A percentile compares a stretch with the other conserved stretches of the same genome.
Evolutionary conservation across 2,797 vertebrate species (phyloP).

Genomic region (Danio jaintianensis): DNA sequence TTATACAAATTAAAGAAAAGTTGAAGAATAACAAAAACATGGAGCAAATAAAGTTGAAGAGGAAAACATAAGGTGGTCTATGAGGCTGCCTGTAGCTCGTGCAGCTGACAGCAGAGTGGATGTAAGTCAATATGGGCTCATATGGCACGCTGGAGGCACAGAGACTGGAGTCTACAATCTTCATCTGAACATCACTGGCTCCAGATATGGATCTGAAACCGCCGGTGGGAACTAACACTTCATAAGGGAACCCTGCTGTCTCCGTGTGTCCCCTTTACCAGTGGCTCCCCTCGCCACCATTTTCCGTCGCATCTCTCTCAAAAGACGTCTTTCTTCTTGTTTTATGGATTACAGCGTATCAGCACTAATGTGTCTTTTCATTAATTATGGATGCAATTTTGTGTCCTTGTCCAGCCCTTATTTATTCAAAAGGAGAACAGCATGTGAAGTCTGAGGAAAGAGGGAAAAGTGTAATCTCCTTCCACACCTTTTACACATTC

Average conservation of each 20-base stretch:
- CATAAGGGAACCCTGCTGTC: conserved; percentile 20
- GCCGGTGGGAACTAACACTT: conserved; percentile 48
- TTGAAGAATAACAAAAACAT: no score
- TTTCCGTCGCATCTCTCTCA: conserved; percentile 42
- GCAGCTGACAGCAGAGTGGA: conserved; percentile 61
- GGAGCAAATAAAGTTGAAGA: no score
- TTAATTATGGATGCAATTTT: conserved; percentile 73
- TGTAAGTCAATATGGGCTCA: conserved; percentile 70
- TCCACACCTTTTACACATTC: conserved; percentile 62
- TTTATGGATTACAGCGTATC: conserved; percentile 59
- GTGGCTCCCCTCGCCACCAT: conserved; percentile 5
- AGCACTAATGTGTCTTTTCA: conserved; percentile 68
- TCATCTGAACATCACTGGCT: conserved; percentile 67
- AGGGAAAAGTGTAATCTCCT: conserved; percentile 36
- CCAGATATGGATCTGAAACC: conserved; percentile 65
- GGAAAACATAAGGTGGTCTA: conserved; percentile 30
- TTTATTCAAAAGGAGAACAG: conserved; percentile 62
- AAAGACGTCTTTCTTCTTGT: conserved; percentile 62
- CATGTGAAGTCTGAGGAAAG: conserved; percentile 48
- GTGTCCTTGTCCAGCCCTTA: conserved; percentile 58
- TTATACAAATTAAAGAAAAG: no score
- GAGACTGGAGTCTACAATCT: conserved; percentile 64
- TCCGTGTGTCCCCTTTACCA: conserved; percentile 7
- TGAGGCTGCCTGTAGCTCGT: conserved; percentile 62
- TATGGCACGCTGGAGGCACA: conserved; percentile 68